These are phyloP conservation scores for Choreutis nemorana DNA, from an alignment of 2,888 invertebrate species.

Conservation along the genomic window DNA sequence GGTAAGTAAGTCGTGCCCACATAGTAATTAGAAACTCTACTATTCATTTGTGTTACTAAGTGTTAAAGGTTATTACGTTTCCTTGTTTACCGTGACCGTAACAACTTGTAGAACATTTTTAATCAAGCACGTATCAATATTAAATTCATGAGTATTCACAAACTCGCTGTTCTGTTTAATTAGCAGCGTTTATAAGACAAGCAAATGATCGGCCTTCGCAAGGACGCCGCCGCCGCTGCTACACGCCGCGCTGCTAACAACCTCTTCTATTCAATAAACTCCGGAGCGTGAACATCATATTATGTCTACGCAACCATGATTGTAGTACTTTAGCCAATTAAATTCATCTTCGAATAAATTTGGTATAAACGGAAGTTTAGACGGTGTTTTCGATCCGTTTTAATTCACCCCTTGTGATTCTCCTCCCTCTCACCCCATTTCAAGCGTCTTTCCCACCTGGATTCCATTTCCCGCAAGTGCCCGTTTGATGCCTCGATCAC, in stretches of 20 bases:
- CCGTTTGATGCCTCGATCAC: slow-evolving; percentile 28
- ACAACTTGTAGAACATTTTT: too few species aligned
- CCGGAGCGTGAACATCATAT: slow-evolving; percentile 16
- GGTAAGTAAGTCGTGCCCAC: too few species aligned
- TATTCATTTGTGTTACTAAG: too few species aligned
- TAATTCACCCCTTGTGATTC: slow-evolving; percentile 24
- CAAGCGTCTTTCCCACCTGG: slow-evolving; percentile 25
- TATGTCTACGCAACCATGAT: slow-evolving; percentile 5
- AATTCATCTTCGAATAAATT: not conserved
- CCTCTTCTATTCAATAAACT: slow-evolving; percentile 22
- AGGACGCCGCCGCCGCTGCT: slow-evolving; percentile 38
- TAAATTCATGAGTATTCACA: too few species aligned
- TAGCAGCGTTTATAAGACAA: slow-evolving; percentile 24
- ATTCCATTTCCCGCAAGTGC: slow-evolving; percentile 32
- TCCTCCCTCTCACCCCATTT: too few species aligned
- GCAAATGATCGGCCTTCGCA: slow-evolving; percentile 48
- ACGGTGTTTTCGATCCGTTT: slow-evolving; percentile 20
- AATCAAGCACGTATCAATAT: too few species aligned
- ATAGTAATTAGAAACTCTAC: too few species aligned
- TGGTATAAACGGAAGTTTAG: slow-evolving; percentile 9
- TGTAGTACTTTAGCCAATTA: slow-evolving; percentile 1
- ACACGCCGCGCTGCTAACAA: slow-evolving; percentile 18
- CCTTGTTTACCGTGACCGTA: slow-evolving; percentile 39
- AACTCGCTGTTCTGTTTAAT: too few species aligned
- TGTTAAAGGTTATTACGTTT: slow-evolving; percentile 60